phyloP scores from a whole-genome alignment of 2,888 invertebrate genomes.

The Ethmia dodecea region DNA sequence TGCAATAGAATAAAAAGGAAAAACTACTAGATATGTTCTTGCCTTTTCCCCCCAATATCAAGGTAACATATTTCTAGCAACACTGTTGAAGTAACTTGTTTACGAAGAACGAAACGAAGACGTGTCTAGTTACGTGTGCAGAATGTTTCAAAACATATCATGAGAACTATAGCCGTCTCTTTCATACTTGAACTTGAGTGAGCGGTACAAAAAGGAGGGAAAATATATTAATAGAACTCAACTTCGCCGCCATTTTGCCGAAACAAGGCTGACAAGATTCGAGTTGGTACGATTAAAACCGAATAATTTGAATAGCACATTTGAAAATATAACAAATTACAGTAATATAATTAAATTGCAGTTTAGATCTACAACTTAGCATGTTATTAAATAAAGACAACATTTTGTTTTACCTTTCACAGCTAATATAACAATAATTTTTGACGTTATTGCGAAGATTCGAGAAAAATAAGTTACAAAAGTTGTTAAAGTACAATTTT shows the following conservation, averaged over 20 bases:
- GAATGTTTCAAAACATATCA: conserved; percentile 51
- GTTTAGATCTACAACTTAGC: too few species aligned
- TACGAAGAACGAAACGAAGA: conserved; percentile 69
- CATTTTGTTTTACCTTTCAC: neutral
- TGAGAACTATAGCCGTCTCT: conserved; percentile 51
- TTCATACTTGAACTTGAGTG: conserved; percentile 26
- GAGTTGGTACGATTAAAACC: conserved; percentile 34
- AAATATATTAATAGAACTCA: conserved; percentile 64
- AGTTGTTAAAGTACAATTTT: conserved; percentile 19
- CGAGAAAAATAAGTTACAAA: conserved; percentile 18
- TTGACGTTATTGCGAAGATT: conserved; percentile 2
- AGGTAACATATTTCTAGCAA: conserved; percentile 36
- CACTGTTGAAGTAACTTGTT: conserved; percentile 54
- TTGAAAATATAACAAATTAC: neutral
- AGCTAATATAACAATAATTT: neutral
- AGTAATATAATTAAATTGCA: neutral
- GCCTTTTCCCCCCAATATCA: too few species aligned
- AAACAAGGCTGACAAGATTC: conserved; percentile 54
- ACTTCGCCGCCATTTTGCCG: conserved; percentile 72
- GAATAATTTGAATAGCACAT: conserved; percentile 9
- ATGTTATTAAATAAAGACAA: too few species aligned
- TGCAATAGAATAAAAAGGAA: too few species aligned
- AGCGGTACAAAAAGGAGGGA: conserved; percentile 38
- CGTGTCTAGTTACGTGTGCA: conserved; percentile 75
- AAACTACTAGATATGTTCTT: too few species aligned